Evolutionary conservation across 35 echinoderm and acorn worm species (phyloP).

Genomic region (Heliocidaris tuberculata): DNA sequence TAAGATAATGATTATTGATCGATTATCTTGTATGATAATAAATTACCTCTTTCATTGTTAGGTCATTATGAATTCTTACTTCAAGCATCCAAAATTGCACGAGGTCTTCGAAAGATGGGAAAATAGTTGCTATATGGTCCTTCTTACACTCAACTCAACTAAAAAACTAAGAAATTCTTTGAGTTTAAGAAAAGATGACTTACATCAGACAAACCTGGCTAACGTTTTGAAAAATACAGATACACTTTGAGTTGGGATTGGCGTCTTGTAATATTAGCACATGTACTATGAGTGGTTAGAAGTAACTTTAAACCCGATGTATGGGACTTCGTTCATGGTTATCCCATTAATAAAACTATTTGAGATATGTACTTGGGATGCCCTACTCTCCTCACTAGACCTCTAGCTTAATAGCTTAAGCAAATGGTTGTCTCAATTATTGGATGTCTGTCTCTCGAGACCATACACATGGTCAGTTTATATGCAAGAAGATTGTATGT

Average conservation of each 20-base stretch:
- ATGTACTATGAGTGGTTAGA: background rate
- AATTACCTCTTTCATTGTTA: background rate
- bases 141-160: too few relatives aligned
- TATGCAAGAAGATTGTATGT: background rate
- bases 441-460: background rate
- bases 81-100: too few relatives aligned
- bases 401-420: conserved; percentile 11
- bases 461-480: background rate
- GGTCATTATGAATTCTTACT: too few relatives aligned
- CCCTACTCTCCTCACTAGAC: background rate
- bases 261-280: background rate
- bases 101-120: too few relatives aligned
- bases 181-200: too few relatives aligned
- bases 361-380: conserved; percentile 9
- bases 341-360: background rate
- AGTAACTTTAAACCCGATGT: background rate
- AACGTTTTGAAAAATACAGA: too few relatives aligned
- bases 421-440: background rate
- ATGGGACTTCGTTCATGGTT: conserved; percentile 1
- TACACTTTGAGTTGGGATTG: background rate
- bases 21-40: background rate
- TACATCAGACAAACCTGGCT: too few relatives aligned
- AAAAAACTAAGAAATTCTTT: too few relatives aligned
- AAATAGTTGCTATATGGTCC: too few relatives aligned
- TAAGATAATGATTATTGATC: background rate